Evolutionary conservation across 2,797 vertebrate genomes (phyloP).

Genomic region (Sitta carolinensis): DNA sequence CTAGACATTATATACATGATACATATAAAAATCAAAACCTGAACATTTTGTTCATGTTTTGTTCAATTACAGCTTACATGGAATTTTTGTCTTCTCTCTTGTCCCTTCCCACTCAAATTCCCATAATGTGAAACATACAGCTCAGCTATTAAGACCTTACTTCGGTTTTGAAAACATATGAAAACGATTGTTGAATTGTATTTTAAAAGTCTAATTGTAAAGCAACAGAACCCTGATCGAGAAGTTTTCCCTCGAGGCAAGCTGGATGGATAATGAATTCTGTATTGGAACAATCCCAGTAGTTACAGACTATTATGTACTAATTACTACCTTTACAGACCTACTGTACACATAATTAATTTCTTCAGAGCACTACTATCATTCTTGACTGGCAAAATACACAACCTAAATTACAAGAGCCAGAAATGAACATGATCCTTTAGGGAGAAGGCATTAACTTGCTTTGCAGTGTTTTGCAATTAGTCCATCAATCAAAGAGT

Average conservation of each 20-base stretch:
- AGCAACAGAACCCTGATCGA: background rate
- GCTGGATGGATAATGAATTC: constrained; percentile 50
- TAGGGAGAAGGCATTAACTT: constrained; percentile 62
- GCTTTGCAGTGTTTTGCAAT: constrained; percentile 46
- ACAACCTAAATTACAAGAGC: constrained; percentile 60
- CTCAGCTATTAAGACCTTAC: background rate
- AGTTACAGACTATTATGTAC: constrained; percentile 65
- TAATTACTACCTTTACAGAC: constrained; percentile 68
- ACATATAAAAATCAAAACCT: background rate
- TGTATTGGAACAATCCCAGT: constrained; percentile 51
- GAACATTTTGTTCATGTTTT: background rate
- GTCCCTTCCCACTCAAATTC: background rate
- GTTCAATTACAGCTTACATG: background rate
- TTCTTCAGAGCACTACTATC: constrained; percentile 58
- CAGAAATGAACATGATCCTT: constrained; percentile 58
- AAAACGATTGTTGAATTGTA: background rate
- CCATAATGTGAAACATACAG: background rate
- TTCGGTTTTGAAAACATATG: background rate
- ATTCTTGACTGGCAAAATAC: constrained; percentile 62
- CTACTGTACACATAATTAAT: constrained; percentile 67
- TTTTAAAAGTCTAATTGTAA: constrained; percentile 15
- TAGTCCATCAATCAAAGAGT: constrained; percentile 43
- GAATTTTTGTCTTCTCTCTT: background rate
- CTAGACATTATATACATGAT: background rate
- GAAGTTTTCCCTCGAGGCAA: constrained; percentile 30